Base-by-base conservation (phyloP, 2,888 invertebrate genomes). In the Campoplex capitator region DNA sequence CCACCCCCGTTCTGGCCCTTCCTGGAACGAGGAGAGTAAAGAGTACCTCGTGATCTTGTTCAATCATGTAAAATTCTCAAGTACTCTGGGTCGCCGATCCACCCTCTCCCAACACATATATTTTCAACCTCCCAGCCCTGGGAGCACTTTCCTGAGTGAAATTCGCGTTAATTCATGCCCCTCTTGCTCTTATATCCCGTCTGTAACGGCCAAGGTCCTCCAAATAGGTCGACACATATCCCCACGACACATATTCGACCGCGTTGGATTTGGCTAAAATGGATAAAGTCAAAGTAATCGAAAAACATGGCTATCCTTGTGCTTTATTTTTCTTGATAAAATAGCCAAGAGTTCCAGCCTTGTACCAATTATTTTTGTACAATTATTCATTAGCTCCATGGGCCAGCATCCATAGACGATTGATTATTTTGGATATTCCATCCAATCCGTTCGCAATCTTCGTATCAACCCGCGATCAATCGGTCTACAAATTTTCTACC, bases 151-250 rank as follows among this genome's bases (percentile, higher is more conserved):
- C 70, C 82, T 74, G 67, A 62, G 45, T 77, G 35, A 81, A 84
- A 81, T 83, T 82, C 75, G n/a, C 68, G 74, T 81, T 77, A 80
- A 76, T 38, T 6, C 79, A 82, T 76, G 54, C 73, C 86, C 62
- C 13, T 56, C 7, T 35, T 58, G 42, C 38, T n/a, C 62, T 9
- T 62, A 28, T 32, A 32, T 51, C 67, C 42, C n/a, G 65, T 28
- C 51, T 83, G 85, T 84, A 88, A 80, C 82, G 80, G 75, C 86
- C 86, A 88, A 85, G 88, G 86, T 77, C 86, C 78, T 83, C 51
- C 68, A 83, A 84, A 76, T 88, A 71, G 82, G 84, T 86, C 86
- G 83, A 81, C 84, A 67, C 35, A 6, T 32, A 78, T 35, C 23
- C 65, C 81, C 32, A 45, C 76, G 81, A 75, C 45, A 75, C 45